Base-by-base conservation (phyloP, 2,888 invertebrate genomes). In the Pheosia tremula region DNA sequence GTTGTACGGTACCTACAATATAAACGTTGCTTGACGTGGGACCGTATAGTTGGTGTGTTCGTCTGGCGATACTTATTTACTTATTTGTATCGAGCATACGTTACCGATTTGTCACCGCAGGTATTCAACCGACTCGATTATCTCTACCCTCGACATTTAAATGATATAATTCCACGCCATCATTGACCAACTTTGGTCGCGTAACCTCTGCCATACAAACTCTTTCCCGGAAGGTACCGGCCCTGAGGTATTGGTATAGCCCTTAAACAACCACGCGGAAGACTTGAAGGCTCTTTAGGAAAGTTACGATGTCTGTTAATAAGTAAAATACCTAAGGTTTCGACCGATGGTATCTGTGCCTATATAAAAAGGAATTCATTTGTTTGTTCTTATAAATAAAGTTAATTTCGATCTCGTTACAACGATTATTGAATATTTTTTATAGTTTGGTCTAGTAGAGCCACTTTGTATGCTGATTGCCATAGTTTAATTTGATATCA, bases 301-400 rank as follows among this genome's bases (percentile, higher is more conserved):
- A 56, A 61, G 38, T 61, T 61, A 61, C 53, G 60, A 61, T 52
- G 43, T 39, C 56, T 56, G 56, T 60, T 56, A 52, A 56, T 60
- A 39, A 39, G 39, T 39, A 55, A 54, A 55, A 55, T 55, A 39
- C 39, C 55, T 55, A 55, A 55, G 55, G 55, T 5, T 39, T 10
- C 39, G n/a, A 39, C 55, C 36, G 56, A 56, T 56, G 43, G 36
- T 36, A 56, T 56, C 45, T 4, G 36, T 36, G 24, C 24, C 45
- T 45, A 56, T 45, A 56, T 9, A 43, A 43, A 56, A 56, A 55
- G 9, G 37, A 53, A 53, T 55, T 55, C 8, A 9, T 39, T n/a
- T 39, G 55, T 55, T 55, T 39, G 39, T 55, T 2, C 0, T 43
- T 43, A 43, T 9, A 43, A 9, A 8, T 43, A 43, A 43, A 9